These are phyloP conservation scores for Drosophila antonietae DNA, from an alignment of 2,888 invertebrate species.

Conservation along the genomic window DNA sequence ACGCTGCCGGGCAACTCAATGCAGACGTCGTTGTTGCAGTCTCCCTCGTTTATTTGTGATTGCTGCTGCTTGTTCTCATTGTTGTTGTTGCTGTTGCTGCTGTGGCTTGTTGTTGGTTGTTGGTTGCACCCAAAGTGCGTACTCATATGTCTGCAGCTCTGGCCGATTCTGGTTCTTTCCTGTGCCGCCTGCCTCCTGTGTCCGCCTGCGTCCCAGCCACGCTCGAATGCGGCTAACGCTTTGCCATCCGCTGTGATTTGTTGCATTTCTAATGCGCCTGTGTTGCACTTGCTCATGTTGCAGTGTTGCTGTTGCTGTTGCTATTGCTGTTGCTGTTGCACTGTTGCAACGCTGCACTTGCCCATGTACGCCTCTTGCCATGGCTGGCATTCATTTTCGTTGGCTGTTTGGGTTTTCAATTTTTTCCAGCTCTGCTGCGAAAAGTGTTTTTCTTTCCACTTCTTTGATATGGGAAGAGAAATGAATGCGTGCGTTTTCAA, in stretches of 20 bases:
- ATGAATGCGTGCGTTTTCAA: conserved; percentile 68
- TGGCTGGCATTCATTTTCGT: conserved; percentile 63
- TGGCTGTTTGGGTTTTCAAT: conserved; percentile 61
- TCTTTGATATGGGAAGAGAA: conserved; percentile 20
- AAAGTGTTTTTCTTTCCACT: conserved; percentile 40
- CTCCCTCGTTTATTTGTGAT: conserved; percentile 59
- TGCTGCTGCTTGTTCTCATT: conserved; percentile 35
- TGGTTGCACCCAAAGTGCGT: conserved; percentile 78
- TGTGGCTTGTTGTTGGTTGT: conserved; percentile 29
- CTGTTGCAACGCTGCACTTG: conserved; percentile 54
- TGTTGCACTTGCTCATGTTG: conserved; percentile 70
- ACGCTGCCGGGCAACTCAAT: conserved; percentile 74
- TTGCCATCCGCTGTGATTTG: conserved; percentile 67
- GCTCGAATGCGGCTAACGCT: conserved; percentile 48
- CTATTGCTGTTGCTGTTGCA: conserved; percentile 33
- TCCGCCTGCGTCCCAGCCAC: conserved; percentile 28
- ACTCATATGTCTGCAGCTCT: conserved; percentile 55
- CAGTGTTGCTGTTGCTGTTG: conserved; percentile 33
- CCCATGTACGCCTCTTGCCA: conserved; percentile 42
- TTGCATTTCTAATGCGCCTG: conserved; percentile 77
- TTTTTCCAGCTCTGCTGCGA: conserved; percentile 56
- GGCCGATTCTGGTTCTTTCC: conserved; percentile 61
- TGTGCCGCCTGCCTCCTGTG: conserved; percentile 37
- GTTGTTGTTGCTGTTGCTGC: conserved; percentile 23
- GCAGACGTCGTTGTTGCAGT: conserved; percentile 66